Evolutionary conservation across 1,140 invertebrate genomes (phyloP).

Genomic region (Dendroctonus ponderosae): DNA sequence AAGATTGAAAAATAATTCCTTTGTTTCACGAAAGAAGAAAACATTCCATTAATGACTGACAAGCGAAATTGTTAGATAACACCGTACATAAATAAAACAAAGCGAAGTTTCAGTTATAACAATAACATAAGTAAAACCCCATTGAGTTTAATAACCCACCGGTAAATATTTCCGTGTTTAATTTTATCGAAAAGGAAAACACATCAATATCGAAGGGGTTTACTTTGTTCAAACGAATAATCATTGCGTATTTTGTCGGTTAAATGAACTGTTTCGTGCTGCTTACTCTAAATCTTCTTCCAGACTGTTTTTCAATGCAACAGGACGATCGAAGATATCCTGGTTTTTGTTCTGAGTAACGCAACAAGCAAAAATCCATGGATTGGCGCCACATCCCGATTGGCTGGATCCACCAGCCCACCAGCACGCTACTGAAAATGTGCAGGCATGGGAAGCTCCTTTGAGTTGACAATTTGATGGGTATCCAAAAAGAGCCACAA

Average conservation of each 20-base stretch:
- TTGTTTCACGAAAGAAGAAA: too few species aligned
- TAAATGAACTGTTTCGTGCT: neutral
- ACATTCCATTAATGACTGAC: too few species aligned
- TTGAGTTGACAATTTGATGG: constrained; percentile 60
- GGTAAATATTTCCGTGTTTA: too few species aligned
- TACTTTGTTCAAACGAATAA: neutral
- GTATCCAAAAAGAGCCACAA: constrained; percentile 61
- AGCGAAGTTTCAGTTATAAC: too few species aligned
- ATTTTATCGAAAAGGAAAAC: neutral
- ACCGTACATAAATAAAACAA: too few species aligned
- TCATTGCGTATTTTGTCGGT: neutral
- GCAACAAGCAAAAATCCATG: constrained; percentile 70
- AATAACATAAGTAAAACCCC: too few species aligned
- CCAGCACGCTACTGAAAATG: constrained; percentile 70
- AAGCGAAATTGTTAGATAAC: too few species aligned
- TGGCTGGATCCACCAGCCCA: constrained; percentile 63
- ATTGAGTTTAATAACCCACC: too few species aligned
- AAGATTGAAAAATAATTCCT: too few species aligned
- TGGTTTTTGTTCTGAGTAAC: constrained; percentile 44
- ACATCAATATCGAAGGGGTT: neutral
- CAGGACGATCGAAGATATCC: neutral
- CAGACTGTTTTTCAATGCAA: neutral
- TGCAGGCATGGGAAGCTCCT: constrained; percentile 59
- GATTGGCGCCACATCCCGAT: constrained; percentile 61
- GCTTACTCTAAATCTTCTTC: constrained; percentile 18